Percentiles rank a stretch among this genome's conserved stretches.
phyloP scores from a whole-genome alignment of 2,797 vertebrate species.

The Darevskia nairensis region DNA sequence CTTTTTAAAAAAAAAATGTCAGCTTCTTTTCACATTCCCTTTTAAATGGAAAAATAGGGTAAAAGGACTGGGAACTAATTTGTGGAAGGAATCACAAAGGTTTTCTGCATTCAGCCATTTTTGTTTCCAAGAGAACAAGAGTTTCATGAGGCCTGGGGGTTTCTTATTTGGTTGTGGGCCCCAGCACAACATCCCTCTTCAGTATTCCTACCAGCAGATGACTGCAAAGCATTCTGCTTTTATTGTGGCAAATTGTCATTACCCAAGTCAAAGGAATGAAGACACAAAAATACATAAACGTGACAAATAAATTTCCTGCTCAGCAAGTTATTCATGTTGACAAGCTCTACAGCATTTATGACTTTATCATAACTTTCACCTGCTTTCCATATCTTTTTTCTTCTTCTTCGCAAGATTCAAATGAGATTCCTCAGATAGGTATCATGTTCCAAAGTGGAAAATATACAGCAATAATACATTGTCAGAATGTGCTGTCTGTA shows the following conservation, averaged over 20 bases:
- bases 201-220: background rate
- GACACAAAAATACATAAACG: background rate
- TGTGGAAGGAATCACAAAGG: background rate
- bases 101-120: background rate
- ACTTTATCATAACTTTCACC: background rate
- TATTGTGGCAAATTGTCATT: background rate
- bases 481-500: background rate
- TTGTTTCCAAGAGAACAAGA: background rate
- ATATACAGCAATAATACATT: slow-evolving; percentile 15
- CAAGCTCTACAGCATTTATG: background rate
- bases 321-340: background rate
- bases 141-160: background rate
- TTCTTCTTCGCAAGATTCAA: slow-evolving; percentile 8
- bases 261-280: background rate
- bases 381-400: background rate
- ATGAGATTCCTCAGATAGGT: slow-evolving; percentile 30
- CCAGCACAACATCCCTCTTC: background rate
- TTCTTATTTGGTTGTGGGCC: background rate
- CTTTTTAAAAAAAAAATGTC: background rate
- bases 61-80: slow-evolving; percentile 12
- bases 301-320: background rate
- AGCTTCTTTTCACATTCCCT: background rate
- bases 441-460: slow-evolving; percentile 8
- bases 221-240: background rate
- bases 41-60: background rate